These are phyloP conservation scores for Potorous gilbertii DNA, from an alignment of 2,797 vertebrate genomes.

Conservation along the genomic window DNA sequence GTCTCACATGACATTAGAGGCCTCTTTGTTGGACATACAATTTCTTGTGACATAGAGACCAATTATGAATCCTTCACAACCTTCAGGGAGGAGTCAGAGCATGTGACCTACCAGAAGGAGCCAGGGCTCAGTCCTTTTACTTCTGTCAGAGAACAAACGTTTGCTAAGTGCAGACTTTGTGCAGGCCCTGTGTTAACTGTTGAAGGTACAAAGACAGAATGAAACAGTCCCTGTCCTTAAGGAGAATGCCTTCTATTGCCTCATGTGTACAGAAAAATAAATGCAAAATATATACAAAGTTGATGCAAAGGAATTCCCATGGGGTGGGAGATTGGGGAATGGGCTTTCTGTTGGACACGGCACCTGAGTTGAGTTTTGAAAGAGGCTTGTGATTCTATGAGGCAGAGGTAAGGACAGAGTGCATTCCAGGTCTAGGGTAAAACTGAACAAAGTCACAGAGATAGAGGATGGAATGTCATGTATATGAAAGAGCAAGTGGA, in stretches of 20 bases:
- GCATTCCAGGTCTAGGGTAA: neutral
- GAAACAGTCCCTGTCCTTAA: neutral
- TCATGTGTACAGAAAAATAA: neutral
- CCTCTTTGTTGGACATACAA: too few relatives aligned
- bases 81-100: too few relatives aligned
- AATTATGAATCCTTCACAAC: too few relatives aligned
- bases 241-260: neutral
- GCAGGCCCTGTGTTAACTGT: too few relatives aligned
- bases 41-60: too few relatives aligned
- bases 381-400: neutral
- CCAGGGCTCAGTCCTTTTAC: too few relatives aligned
- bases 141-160: too few relatives aligned
- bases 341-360: neutral
- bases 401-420: neutral
- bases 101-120: too few relatives aligned
- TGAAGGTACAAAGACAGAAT: neutral
- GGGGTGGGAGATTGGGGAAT: neutral
- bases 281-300: neutral
- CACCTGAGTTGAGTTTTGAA: neutral
- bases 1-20: too few relatives aligned
- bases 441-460: neutral
- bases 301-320: neutral
- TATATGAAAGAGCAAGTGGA: neutral
- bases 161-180: too few relatives aligned
- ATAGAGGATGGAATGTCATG: neutral